Evolutionary conservation across 2,113 vertebrate genomes (phyloP).

Genomic region (Mastomys natalensis): DNA sequence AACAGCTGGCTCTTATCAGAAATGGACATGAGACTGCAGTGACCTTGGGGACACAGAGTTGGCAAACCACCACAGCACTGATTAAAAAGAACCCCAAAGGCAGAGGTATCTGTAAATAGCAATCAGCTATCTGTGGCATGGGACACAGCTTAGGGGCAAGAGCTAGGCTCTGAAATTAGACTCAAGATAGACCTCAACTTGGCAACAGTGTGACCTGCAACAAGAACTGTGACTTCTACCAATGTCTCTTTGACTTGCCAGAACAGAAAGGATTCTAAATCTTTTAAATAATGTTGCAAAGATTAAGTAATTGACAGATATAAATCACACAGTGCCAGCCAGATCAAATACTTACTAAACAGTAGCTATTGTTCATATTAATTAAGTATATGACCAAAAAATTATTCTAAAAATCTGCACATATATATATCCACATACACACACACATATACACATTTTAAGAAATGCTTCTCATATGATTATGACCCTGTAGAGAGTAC

Average conservation of each 20-base stretch:
- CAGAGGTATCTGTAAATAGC: conserved; percentile 36
- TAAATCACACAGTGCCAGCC: background rate
- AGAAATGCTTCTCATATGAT: background rate
- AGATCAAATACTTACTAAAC: background rate
- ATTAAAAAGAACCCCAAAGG: conserved; percentile 50
- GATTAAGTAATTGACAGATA: background rate
- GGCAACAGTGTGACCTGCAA: background rate
- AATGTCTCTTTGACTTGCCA: background rate
- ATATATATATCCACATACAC: too few relatives aligned
- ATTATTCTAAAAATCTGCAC: background rate
- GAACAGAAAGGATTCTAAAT: background rate
- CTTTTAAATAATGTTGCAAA: background rate
- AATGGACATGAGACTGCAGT: background rate
- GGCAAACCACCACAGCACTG: conserved; percentile 51
- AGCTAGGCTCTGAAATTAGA: background rate
- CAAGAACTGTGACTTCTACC: background rate
- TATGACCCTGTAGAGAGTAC: background rate
- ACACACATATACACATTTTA: background rate
- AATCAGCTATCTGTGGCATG: background rate
- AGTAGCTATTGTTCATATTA: background rate
- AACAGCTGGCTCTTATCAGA: conserved; percentile 4
- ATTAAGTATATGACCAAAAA: background rate
- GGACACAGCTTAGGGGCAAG: background rate
- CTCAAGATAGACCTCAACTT: background rate
- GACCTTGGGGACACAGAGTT: conserved; percentile 57